phyloP scores from a whole-genome alignment of 1,140 invertebrate genomes.

The Mizuhopecten yessoensis region DNA sequence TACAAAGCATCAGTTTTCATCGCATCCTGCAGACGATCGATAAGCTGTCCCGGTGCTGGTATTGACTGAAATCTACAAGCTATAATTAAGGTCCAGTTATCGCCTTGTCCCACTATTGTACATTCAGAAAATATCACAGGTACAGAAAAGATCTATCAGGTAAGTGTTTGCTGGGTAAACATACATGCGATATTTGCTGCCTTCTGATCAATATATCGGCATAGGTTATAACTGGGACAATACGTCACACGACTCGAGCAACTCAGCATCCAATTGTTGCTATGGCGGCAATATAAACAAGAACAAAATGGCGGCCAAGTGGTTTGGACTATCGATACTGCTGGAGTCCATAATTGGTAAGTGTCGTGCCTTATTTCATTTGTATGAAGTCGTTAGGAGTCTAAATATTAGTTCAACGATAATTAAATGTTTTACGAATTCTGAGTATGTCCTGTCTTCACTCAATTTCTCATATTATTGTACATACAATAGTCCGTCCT shows the following conservation, averaged over 20 bases:
- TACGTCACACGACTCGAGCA: background rate
- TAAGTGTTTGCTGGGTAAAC: background rate
- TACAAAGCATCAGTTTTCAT: background rate
- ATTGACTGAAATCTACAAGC: background rate
- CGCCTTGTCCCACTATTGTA: background rate
- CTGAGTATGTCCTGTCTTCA: too few species aligned
- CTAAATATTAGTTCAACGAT: too few species aligned
- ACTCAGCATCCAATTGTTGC: background rate
- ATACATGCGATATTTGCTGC: background rate
- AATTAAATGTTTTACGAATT: too few species aligned
- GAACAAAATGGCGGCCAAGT: slow-evolving; percentile 1
- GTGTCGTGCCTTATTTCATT: background rate
- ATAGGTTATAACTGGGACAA: background rate
- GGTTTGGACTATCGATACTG: background rate
- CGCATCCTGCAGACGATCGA: background rate
- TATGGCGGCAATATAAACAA: slow-evolving; percentile 8
- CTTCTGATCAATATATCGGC: background rate
- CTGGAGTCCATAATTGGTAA: background rate
- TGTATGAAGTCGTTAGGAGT: too few species aligned
- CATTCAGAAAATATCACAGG: background rate
- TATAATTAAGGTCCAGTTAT: too few species aligned
- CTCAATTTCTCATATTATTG: too few species aligned
- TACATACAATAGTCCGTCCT: too few species aligned
- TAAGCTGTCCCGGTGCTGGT: background rate
- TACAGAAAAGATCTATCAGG: background rate